Percentiles rank a stretch among this genome's conserved stretches.
phyloP scores from a whole-genome alignment of 2,888 invertebrate species.

The Neoaliturus tenellus region DNA sequence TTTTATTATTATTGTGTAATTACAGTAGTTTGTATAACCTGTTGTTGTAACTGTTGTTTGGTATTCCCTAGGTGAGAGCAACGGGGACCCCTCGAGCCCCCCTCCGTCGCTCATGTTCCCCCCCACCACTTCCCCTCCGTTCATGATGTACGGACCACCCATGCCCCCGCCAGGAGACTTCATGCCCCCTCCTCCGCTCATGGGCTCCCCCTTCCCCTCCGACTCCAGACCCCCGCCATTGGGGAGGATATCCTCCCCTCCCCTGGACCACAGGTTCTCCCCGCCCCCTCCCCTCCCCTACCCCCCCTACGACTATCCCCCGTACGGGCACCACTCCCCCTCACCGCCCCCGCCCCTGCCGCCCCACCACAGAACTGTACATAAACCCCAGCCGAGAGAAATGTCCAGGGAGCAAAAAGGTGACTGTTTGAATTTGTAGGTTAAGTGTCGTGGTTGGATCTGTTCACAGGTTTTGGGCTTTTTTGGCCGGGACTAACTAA shows the following conservation, averaged over 20 bases:
- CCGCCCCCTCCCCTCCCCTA: constrained; percentile 73
- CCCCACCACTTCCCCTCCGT: constrained; percentile 75
- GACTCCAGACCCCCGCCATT: constrained; percentile 71
- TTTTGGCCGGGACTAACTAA: neutral
- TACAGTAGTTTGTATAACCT: neutral
- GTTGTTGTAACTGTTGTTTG: neutral
- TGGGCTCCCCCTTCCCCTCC: constrained; percentile 74
- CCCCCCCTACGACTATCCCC: constrained; percentile 69
- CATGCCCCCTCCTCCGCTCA: constrained; percentile 72
- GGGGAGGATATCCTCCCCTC: constrained; percentile 72
- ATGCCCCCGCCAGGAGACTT: constrained; percentile 76
- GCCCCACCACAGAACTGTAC: constrained; percentile 72
- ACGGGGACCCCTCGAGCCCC: constrained; percentile 72
- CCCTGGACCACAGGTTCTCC: constrained; percentile 71
- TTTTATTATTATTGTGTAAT: too few species aligned
- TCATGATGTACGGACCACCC: constrained; percentile 69
- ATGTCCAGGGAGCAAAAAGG: constrained; percentile 71
- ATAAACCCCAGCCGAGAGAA: constrained; percentile 72
- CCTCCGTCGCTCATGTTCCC: constrained; percentile 71
- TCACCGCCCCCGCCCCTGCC: constrained; percentile 70
- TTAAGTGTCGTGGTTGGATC: neutral
- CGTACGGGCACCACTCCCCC: constrained; percentile 68
- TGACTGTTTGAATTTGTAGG: constrained; percentile 32
- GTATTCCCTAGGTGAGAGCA: constrained; percentile 56
- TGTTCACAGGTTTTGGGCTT: neutral